These are phyloP conservation scores for Tokudaia tokunoshimensis DNA, from an alignment of 2,797 vertebrate species.

Conservation along the genomic window DNA sequence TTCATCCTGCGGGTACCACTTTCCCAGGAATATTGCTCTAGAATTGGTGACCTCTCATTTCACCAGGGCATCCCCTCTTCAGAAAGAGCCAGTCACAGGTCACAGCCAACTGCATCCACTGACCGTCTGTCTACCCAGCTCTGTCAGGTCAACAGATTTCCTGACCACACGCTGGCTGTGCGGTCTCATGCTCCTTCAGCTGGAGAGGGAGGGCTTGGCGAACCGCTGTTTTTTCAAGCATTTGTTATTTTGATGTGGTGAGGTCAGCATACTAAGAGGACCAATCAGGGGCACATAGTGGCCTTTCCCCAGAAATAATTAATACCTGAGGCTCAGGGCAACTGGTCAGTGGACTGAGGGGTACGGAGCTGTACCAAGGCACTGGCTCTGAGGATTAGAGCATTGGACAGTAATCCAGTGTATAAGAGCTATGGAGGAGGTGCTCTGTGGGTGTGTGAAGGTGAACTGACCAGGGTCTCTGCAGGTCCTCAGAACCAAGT, in stretches of 20 bases:
- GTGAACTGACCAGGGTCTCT: neutral
- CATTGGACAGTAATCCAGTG: neutral
- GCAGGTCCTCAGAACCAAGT: neutral
- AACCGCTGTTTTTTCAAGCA: neutral
- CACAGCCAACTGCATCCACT: neutral
- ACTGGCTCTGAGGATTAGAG: neutral
- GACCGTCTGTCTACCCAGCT: neutral
- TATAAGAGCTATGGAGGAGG: neutral
- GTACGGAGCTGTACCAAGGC: no score
- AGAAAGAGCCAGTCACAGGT: neutral
- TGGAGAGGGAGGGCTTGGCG: neutral
- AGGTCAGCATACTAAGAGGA: neutral
- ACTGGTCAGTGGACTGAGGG: no score
- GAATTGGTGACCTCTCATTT: neutral
- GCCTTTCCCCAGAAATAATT: neutral
- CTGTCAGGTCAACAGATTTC: neutral
- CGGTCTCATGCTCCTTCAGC: neutral
- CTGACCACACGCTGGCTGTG: no score
- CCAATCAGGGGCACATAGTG: accelerated
- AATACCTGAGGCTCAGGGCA: neutral
- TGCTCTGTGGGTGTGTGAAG: neutral
- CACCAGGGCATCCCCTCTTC: neutral
- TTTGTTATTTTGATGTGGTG: neutral
- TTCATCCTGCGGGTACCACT: neutral
- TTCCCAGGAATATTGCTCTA: neutral